Evolutionary conservation across 2,113 vertebrate genomes (phyloP), one percentile per base, ranked within the genome.

Genomic region (Anhinga anhinga): DNA sequence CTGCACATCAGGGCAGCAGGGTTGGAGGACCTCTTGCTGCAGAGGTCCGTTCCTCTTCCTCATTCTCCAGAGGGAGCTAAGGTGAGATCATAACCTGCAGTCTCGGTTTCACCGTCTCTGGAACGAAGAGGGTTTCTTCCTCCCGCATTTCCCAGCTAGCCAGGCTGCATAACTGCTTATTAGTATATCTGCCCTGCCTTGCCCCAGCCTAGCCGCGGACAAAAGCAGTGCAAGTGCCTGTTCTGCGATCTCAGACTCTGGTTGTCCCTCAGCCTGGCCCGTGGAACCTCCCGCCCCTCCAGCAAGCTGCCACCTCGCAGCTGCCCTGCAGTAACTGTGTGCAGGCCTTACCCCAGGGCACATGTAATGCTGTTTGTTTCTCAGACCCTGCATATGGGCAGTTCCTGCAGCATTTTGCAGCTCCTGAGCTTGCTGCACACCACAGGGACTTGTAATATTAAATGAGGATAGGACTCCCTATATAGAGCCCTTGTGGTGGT

Each of bases 311-410:
- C 21, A 3, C 42, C 38, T 4, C 8, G 44, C 76, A 34, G 44
- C 23, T 50, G 67, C 49, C 73, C 38, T 6, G 22, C 53, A 40
- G 36, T 9, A 5, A 9, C 3, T 3, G 19, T 7, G 52, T 62
- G 45, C 36, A 58, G 38, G 22, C 58, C 73, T 30, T 19, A 13
- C 42, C 65, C 30, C 76, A 4, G 76, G 80, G 42, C 70, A n/a
- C 7, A 0, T 3, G 7, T 16, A 13, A 4, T 30, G 32, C 1
- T 34, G 5, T 2, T 70, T 55, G 22, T 38, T 42, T n/a, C 59
- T 50, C 78, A 83, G 20, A 32, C 19, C 27, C 40, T 87, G 40
- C 78, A 25, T 17, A 13, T 5, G 29, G 61, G 38, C 42, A 16
- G 56, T 22, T 76, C 47, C 69, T 63, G 61, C 38, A 82, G 63